A percentile compares a stretch with the other conserved stretches of the same genome.
Conservation (phyloP, 1,140 invertebrate genomes). For the Drosophila kohkoa region DNA sequence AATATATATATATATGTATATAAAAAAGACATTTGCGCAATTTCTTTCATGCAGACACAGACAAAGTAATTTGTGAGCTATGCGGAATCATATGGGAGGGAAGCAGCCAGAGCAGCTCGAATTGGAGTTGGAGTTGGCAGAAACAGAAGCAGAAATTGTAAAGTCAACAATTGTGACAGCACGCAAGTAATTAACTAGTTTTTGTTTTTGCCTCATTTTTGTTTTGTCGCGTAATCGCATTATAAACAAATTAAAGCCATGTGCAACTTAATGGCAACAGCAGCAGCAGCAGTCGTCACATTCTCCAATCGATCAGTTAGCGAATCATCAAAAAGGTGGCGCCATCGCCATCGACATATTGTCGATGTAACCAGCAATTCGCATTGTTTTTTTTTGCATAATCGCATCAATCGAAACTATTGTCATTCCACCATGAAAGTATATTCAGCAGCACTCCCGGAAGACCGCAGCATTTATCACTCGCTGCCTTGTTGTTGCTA, state of each 20-base stretch:
- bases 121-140: not conserved
- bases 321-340: conserved; percentile 46
- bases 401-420: conserved; percentile 42
- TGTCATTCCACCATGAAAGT: conserved; percentile 10
- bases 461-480: conserved; percentile 56
- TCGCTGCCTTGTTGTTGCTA: conserved; percentile 15
- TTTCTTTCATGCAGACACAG: conserved; percentile 28
- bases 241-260: conserved; percentile 79
- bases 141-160: conserved; percentile 24
- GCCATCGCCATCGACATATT: conserved; percentile 31
- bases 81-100: conserved; percentile 31
- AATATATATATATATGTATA: not conserved
- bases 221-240: conserved; percentile 59
- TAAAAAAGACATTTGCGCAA: conserved; percentile 39
- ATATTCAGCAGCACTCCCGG: conserved; percentile 49
- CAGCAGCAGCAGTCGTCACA: not conserved
- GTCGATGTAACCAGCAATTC: conserved; percentile 35
- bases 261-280: conserved; percentile 39
- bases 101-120: not conserved
- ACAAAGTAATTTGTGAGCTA: conserved; percentile 42
- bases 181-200: conserved; percentile 76
- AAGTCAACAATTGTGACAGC: conserved; percentile 74
- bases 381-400: conserved; percentile 57
- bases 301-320: conserved; percentile 56
- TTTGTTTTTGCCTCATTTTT: conserved; percentile 47